A percentile compares a stretch with the other conserved stretches of the same genome.
phyloP scores from a whole-genome alignment of 1,140 invertebrate species.

The Papilio polyxenes region DNA sequence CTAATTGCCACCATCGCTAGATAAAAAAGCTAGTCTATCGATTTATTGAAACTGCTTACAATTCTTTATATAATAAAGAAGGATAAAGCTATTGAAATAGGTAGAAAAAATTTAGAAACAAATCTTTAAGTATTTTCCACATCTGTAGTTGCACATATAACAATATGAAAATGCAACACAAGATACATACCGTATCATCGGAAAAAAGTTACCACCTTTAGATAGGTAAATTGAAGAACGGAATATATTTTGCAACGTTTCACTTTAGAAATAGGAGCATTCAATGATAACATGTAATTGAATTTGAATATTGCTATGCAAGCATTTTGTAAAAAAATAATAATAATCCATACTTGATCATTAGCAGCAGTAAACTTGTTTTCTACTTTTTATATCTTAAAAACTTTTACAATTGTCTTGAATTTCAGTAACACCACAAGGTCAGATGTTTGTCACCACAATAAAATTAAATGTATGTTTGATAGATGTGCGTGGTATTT shows the following conservation, averaged over 20 bases:
- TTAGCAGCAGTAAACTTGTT: neutral
- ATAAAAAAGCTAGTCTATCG: conserved; percentile 18
- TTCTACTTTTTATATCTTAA: neutral
- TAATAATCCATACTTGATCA: neutral
- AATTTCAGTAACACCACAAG: neutral
- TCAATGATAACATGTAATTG: neutral
- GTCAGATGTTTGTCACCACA: neutral
- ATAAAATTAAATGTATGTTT: neutral
- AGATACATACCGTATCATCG: too few relatives aligned
- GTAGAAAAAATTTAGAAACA: too few relatives aligned
- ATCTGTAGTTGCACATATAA: too few relatives aligned
- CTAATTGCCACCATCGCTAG: neutral
- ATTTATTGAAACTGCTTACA: neutral
- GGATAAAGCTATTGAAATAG: neutral
- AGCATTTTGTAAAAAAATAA: too few relatives aligned
- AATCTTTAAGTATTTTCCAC: too few relatives aligned
- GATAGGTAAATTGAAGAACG: too few relatives aligned
- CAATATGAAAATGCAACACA: too few relatives aligned
- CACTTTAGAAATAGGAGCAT: conserved; percentile 4
- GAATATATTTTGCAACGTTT: conserved; percentile 2
- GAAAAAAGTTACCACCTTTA: too few relatives aligned
- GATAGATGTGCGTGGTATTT: neutral
- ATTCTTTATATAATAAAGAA: neutral
- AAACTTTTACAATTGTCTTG: neutral
- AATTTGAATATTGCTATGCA: neutral